Conservation (phyloP, 2,888 invertebrate species). For the Notodonta ziczac region DNA sequence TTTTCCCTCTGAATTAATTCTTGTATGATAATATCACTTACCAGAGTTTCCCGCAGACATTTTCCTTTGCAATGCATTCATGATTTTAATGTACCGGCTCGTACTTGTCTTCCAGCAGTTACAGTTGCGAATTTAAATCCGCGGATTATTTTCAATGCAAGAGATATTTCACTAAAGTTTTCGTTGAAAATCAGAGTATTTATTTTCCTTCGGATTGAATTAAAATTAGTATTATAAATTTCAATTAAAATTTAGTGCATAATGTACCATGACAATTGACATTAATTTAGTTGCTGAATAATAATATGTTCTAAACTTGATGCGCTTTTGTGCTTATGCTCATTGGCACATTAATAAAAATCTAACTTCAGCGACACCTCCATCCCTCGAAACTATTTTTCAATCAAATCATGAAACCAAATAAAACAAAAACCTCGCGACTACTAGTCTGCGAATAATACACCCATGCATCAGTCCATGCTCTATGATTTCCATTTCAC, state of each 20-base stretch:
- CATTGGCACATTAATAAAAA: no score
- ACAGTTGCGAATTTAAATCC: not conserved
- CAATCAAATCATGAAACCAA: constrained; percentile 22
- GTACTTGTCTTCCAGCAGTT: not conserved
- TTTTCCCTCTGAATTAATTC: constrained; percentile 6
- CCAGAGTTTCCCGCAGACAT: not conserved
- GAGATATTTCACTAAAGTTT: not conserved
- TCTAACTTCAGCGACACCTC: no score
- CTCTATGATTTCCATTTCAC: constrained; percentile 36
- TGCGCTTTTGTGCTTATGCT: no score
- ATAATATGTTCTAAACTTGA: no score
- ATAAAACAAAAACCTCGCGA: constrained; percentile 17
- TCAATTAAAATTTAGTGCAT: no score
- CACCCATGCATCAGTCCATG: constrained; percentile 26
- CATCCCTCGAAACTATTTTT: not conserved
- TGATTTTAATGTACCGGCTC: not conserved
- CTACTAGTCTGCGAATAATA: constrained; percentile 18
- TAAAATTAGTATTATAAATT: no score
- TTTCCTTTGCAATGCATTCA: constrained; percentile 2
- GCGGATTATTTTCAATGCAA: not conserved
- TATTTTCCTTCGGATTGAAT: no score
- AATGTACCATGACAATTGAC: no score
- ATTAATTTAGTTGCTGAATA: no score
- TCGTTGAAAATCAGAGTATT: no score
- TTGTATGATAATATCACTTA: constrained; percentile 6